A percentile compares a stretch with the other conserved stretches of the same genome.
These are phyloP conservation scores for Podarcis muralis DNA, from an alignment of 2,113 vertebrate genomes.

Conservation along the genomic window DNA sequence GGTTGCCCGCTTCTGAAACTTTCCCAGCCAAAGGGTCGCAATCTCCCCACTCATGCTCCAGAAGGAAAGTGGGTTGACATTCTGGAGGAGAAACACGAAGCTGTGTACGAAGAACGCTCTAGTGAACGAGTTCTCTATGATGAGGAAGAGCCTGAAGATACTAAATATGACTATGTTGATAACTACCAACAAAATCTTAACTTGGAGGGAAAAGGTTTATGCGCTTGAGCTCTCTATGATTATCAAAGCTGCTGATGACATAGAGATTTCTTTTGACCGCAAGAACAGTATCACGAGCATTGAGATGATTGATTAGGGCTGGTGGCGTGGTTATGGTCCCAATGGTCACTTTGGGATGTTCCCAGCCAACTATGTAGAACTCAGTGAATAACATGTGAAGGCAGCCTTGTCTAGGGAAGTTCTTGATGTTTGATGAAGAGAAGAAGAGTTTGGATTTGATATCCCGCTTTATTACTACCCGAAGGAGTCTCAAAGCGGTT, in stretches of 20 bases:
- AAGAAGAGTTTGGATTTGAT: no score
- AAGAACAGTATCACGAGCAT: constrained; percentile 94
- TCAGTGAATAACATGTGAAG: constrained; percentile 65
- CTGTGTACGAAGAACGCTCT: no score
- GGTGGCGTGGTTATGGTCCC: constrained; percentile 90
- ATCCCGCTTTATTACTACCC: no score
- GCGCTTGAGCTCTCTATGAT: constrained; percentile 93
- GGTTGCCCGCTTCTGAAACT: no score
- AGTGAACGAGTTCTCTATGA: no score
- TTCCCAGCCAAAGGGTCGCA: no score
- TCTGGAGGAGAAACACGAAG: no score
- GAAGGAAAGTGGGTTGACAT: no score
- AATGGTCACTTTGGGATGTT: constrained; percentile 95
- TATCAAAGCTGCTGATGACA: constrained; percentile 95
- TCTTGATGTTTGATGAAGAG: no score
- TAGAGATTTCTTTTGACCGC: constrained; percentile 95
- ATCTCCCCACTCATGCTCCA: no score
- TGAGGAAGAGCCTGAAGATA: constrained; percentile 68
- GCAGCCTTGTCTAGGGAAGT: no score
- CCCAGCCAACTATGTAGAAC: constrained; percentile 95
- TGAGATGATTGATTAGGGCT: constrained; percentile 97
- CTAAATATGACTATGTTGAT: constrained; percentile 48
- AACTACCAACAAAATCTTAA: constrained; percentile 51
- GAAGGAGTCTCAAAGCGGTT: no score
- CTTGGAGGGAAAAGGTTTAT: constrained; percentile 77